Conservation (phyloP, 2,888 invertebrate species). For the Yponomeuta evonymella region DNA sequence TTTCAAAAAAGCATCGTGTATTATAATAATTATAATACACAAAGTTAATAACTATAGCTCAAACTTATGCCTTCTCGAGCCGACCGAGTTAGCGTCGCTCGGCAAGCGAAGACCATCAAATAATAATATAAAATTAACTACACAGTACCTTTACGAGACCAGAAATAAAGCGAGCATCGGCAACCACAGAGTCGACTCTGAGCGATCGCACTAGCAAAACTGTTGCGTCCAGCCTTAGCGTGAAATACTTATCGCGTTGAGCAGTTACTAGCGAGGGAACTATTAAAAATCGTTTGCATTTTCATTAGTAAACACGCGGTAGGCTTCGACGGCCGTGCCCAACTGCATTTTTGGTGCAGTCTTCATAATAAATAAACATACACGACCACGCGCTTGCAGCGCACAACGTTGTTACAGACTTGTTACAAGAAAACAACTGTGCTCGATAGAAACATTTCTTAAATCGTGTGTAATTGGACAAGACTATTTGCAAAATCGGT, state of each 20-base stretch:
- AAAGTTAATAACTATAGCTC: conserved; percentile 69
- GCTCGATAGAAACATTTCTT: conserved; percentile 10
- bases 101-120: conserved; percentile 64
- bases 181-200: background rate
- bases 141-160: conserved; percentile 22
- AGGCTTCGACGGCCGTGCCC: conserved; percentile 10
- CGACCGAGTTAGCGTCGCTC: conserved; percentile 62
- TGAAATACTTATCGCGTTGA: conserved; percentile 1
- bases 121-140: conserved; percentile 47
- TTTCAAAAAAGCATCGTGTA: conserved; percentile 62
- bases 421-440: conserved; percentile 10
- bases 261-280: background rate
- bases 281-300: background rate
- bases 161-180: conserved; percentile 11
- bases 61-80: conserved; percentile 62
- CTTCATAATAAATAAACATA: conserved; percentile 51
- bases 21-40: conserved; percentile 54
- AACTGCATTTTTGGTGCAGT: conserved; percentile 40
- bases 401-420: background rate
- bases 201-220: conserved; percentile 4
- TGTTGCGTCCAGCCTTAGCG: background rate
- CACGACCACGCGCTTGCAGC: conserved; percentile 28
- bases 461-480: conserved; percentile 13
- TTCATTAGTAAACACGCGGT: conserved; percentile 4
- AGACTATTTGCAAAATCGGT: conserved; percentile 6